A percentile compares a stretch with the other conserved stretches of the same genome.
These are phyloP conservation scores for Aphis craccivora DNA, from an alignment of 1,140 invertebrate genomes.

Conservation along the genomic window DNA sequence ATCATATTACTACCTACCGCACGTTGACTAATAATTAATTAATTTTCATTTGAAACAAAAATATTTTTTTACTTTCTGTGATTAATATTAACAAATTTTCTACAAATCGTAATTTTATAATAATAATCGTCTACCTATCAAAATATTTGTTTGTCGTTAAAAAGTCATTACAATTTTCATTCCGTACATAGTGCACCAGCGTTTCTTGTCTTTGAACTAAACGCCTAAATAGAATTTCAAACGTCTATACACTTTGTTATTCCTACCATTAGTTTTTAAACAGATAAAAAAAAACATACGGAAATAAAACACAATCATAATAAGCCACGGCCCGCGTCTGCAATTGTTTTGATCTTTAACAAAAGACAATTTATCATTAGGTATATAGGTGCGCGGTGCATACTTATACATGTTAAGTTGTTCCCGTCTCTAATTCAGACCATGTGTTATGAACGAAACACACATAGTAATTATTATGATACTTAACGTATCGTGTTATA, in stretches of 20 bases:
- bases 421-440: not conserved
- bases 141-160: not conserved
- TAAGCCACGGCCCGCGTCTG: too few species aligned
- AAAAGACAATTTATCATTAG: not conserved
- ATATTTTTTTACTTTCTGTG: not conserved
- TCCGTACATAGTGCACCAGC: not conserved
- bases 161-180: not conserved
- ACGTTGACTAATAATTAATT: not conserved
- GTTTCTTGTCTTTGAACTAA: not conserved
- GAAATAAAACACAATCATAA: not conserved
- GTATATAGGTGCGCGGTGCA: not conserved
- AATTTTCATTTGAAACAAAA: not conserved
- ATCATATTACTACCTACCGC: too few species aligned
- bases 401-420: not conserved
- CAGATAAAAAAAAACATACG: not conserved
- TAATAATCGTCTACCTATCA: not conserved
- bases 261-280: not conserved
- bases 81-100: not conserved
- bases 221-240: not conserved
- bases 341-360: not conserved
- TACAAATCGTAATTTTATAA: not conserved
- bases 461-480: too few species aligned
- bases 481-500: not conserved
- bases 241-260: not conserved
- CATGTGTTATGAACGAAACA: not conserved